phyloP scores from a whole-genome alignment of 2,797 vertebrate genomes.

The Poeciliopsis infans region DNA sequence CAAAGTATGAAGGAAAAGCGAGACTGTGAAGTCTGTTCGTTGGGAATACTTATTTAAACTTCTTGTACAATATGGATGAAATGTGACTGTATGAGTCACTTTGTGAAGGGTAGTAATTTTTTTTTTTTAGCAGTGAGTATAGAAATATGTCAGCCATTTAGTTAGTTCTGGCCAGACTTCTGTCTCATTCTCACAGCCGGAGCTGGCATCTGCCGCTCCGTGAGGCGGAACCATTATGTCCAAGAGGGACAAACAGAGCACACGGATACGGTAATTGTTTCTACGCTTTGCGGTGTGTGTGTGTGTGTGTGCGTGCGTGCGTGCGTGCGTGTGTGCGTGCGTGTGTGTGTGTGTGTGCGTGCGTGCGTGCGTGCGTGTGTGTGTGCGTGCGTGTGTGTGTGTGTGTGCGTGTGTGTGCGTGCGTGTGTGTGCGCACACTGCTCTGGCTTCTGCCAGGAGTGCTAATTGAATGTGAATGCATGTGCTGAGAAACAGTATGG shows the following conservation, averaged over 20 bases:
- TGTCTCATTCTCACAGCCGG: background rate
- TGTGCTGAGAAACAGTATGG: background rate
- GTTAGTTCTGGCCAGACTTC: background rate
- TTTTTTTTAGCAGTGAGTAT: background rate
- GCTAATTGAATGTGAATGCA: background rate
- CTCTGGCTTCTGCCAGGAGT: background rate
- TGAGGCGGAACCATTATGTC: background rate
- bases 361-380: background rate
- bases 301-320: background rate
- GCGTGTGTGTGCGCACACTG: background rate
- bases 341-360: background rate
- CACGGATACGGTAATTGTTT: background rate
- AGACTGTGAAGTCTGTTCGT: constrained; percentile 20
- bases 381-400: background rate
- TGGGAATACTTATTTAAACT: constrained; percentile 36
- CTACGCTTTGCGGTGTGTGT: background rate
- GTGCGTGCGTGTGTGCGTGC: too few species aligned
- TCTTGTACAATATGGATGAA: constrained; percentile 18
- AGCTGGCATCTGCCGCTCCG: constrained; percentile 8
- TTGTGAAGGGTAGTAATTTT: constrained; percentile 13
- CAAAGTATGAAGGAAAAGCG: constrained; percentile 44
- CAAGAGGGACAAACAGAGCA: background rate
- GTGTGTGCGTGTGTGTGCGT: background rate
- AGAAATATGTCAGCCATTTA: background rate
- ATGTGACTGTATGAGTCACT: constrained; percentile 16